These are phyloP conservation scores for Peromyscus leucopus DNA, from an alignment of 2,113 vertebrate species.

Conservation along the genomic window DNA sequence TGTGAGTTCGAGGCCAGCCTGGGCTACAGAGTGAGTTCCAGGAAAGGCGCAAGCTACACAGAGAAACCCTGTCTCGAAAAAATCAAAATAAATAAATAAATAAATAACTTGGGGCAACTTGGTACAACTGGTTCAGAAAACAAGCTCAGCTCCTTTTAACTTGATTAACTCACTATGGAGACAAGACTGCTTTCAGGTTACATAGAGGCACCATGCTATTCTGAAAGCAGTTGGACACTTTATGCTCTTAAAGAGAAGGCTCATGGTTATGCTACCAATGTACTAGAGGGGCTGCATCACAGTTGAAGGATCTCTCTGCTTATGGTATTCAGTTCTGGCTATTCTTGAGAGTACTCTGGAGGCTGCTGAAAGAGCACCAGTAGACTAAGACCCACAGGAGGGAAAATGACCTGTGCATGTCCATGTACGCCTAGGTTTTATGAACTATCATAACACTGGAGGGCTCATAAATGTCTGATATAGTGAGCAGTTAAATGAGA, in stretches of 20 bases:
- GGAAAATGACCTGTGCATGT: background rate
- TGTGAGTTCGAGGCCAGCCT: no score
- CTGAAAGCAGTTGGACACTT: slow-evolving; percentile 5
- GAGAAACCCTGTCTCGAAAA: no score
- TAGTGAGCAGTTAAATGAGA: background rate
- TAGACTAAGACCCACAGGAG: background rate
- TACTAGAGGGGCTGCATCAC: background rate
- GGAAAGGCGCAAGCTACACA: no score
- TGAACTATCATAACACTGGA: background rate
- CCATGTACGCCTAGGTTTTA: background rate
- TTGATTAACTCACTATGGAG: background rate
- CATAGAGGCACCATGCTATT: background rate
- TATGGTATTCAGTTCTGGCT: background rate
- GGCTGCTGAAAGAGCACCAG: background rate
- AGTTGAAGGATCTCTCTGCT: background rate
- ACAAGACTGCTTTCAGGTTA: background rate
- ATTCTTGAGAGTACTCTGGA: background rate
- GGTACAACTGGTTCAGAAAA: background rate
- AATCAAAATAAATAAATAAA: no score
- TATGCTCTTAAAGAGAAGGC: background rate
- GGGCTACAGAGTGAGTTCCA: no score
- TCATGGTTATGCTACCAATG: background rate
- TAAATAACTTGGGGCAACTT: background rate
- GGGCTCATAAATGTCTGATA: background rate
- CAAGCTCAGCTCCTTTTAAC: background rate